Evolutionary conservation across 2,888 invertebrate species (phyloP), one percentile per base, ranked within the genome.

Genomic region (Spialia ferax): DNA sequence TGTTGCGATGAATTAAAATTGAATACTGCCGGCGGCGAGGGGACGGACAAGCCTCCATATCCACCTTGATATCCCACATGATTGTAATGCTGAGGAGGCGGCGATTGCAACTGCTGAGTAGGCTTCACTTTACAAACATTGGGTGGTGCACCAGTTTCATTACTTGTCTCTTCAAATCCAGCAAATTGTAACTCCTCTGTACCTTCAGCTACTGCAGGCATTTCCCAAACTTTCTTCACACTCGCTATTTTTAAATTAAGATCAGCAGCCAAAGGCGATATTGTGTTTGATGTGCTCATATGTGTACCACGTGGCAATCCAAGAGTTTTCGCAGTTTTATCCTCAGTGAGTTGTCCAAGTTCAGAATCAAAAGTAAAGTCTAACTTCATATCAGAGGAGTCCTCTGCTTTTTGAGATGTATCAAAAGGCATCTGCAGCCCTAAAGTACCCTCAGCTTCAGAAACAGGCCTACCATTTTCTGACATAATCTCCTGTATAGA

Each of bases 191-290:
- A 86, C 87, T 84, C 95, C 89, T 84, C 94, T 77, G 77, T 91
- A 77, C 82, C 95, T 78, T 96, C 96, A 20, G 95, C 95, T 18
- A 95, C 96, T 0, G 96, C 95, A 15, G 96, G 95, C 96, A 96
- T 96, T 80, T 97, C 97, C 97, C 97, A 97, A 18, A 97, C 97
- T 79, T 97, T 97, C 88, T 99, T 99, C 54, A 98, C 98, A 73
- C 98, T 97, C 42, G 98, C 98, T 77, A 99, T 98, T 93, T 99
- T 99, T 91, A 97, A 95, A 91, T 98, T 98, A 74, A 99, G 95
- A 88, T 99, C 99, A 45, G 98, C 98, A 45, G 98, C 97, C 73
- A 97, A 96, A 18, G 96, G 96, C 11, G 96, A 96, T 76, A 97
- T 97, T 10, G 96, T 96, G 77, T 95, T 97, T 64, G 96, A 96